These are phyloP conservation scores for Himalopsyche japonica DNA, from an alignment of 2,888 invertebrate species.

Conservation along the genomic window DNA sequence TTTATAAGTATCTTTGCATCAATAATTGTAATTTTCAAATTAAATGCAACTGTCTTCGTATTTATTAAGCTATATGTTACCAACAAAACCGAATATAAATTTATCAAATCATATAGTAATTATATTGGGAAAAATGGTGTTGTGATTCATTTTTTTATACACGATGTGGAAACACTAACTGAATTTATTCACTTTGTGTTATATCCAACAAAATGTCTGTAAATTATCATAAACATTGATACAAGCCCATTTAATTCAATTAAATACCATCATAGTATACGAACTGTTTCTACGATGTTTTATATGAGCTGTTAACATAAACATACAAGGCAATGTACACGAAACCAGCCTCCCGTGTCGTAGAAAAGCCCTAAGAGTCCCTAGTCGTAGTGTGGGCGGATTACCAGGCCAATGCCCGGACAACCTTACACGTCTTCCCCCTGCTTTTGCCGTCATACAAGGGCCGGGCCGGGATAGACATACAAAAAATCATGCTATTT, in stretches of 20 bases:
- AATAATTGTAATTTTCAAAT: too few species aligned
- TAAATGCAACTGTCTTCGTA: too few species aligned
- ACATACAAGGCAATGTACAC: neutral
- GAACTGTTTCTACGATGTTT: neutral
- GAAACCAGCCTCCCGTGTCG: neutral
- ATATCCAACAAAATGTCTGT: neutral
- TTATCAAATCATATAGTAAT: too few species aligned
- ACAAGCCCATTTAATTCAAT: neutral
- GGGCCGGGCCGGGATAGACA: neutral
- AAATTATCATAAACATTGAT: neutral
- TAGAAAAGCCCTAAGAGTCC: neutral
- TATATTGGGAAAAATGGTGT: too few species aligned
- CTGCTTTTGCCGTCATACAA: neutral
- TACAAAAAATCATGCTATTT: neutral
- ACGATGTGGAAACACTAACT: too few species aligned
- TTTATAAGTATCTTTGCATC: too few species aligned
- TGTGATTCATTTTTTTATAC: too few species aligned
- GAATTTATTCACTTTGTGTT: too few species aligned
- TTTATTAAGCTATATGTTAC: too few species aligned
- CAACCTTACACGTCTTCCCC: neutral
- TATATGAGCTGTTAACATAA: neutral
- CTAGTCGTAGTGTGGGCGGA: neutral
- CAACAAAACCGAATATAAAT: too few species aligned
- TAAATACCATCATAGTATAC: neutral
- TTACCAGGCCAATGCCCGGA: neutral